Base-by-base conservation (phyloP, 2,888 invertebrate species). In the Endotricha flammealis region DNA sequence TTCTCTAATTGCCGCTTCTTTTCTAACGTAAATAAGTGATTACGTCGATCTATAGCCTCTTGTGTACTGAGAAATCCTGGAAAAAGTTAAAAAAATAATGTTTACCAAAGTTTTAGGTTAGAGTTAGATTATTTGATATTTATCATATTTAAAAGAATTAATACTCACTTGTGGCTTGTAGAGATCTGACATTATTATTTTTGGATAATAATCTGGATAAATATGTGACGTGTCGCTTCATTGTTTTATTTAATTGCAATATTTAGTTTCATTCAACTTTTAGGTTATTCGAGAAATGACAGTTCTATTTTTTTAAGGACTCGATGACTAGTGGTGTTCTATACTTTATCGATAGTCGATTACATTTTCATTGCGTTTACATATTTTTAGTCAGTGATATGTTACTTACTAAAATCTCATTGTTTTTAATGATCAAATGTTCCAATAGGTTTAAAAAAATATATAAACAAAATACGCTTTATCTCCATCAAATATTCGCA, bases 1-100 rank as follows among this genome's bases (percentile, higher is more conserved):
- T 88, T 80, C 17, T 91, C 90, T 28, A 76, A 66, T 67, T 97
- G 97, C 0, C 93, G 88, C 44, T 90, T 89, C 60, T 91, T 90
- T 68, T 98, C 98, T 25, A 91, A 68, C 2, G 90, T 83, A 64
- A 97, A 98, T 8, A 98, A 64, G 32, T 91, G 88, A 72, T 91
- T 91, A 36, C 92, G 90, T 13, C 89, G 81, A 35, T 87, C 80
- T 34, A 83, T 74, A 8, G 87, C 85, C 38, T 89, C 90, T 34
- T 80, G 80, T 31, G 78, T 88, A 35, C 89, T 86, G 24, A 85
- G 42, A 48, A 58, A 77, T 58, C 87, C 88, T 88, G 38, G 10
- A 72, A 70, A 50, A 10, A 16, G 8, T 22, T 22, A 23, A 31
- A 32, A 13, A 7, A 24, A 13, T 13, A 8, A 11, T 32, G 29